A percentile compares a stretch with the other conserved stretches of the same genome.
Evolutionary conservation across 2,113 vertebrate genomes (phyloP).

Genomic region (Gorsachius goisagi): DNA sequence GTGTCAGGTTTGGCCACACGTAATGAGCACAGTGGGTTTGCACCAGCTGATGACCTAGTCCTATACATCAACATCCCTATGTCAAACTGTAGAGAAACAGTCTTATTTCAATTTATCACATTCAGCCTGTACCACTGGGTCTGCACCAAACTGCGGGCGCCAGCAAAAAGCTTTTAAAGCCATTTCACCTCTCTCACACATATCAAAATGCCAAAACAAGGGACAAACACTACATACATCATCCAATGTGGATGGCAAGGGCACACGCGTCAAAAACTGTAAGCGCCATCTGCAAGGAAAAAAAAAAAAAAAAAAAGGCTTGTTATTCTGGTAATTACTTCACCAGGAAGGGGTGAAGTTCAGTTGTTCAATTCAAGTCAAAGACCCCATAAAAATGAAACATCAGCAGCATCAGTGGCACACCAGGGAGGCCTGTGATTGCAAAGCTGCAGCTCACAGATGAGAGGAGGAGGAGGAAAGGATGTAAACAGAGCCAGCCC

Average conservation of each 20-base stretch:
- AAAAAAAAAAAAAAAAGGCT: background rate
- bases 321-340: conserved; percentile 70
- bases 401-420: conserved; percentile 24
- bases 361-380: conserved; percentile 46
- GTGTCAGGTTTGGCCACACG: background rate
- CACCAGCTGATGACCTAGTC: background rate
- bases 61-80: background rate
- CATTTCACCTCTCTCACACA: conserved; percentile 63
- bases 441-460: conserved; percentile 19
- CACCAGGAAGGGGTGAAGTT: conserved; percentile 61
- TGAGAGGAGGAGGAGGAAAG: background rate
- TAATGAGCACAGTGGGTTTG: background rate
- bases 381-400: conserved; percentile 54
- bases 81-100: background rate
- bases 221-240: conserved; percentile 63
- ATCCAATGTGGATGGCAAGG: conserved; percentile 61
- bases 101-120: conserved; percentile 5
- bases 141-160: conserved; percentile 58
- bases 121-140: background rate
- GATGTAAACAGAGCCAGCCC: conserved; percentile 14
- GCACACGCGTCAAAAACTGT: conserved; percentile 47
- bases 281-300: conserved; percentile 28
- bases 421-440: conserved; percentile 22
- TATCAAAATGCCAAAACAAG: conserved; percentile 62
- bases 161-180: conserved; percentile 64